A percentile compares a stretch with the other conserved stretches of the same genome.
Evolutionary conservation across 2,113 vertebrate genomes (phyloP).

Genomic region (Columba livia): DNA sequence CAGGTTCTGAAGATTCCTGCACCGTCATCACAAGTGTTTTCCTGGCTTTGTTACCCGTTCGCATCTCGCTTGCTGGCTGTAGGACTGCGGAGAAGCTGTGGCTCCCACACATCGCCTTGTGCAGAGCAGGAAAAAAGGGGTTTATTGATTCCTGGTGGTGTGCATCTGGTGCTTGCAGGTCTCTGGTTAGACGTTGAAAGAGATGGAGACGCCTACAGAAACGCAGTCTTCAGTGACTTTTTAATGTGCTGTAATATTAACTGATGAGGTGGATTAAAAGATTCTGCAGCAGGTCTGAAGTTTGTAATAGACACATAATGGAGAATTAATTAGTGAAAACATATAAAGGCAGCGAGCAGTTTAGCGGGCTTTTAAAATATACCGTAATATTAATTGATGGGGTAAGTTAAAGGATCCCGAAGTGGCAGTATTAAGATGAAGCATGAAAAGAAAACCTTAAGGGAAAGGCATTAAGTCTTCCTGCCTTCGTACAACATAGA

Average conservation of each 20-base stretch:
- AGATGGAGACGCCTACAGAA: not conserved
- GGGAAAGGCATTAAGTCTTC: not conserved
- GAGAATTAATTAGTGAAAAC: not conserved
- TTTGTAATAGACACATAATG: not conserved
- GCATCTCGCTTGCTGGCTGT: not conserved
- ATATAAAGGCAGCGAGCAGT: not conserved
- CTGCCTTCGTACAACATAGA: not conserved
- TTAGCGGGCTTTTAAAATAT: not conserved
- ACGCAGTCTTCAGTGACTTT: not conserved
- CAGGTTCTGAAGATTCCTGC: not conserved
- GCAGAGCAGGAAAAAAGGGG: not conserved
- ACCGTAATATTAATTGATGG: not conserved
- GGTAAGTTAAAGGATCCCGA: not conserved
- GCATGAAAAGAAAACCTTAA: not conserved
- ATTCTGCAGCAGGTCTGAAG: not conserved
- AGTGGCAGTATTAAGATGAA: not conserved
- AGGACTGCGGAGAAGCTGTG: not conserved
- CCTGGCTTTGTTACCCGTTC: not conserved
- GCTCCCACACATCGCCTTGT: fast-evolving
- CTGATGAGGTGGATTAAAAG: not conserved
- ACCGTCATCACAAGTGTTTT: not conserved
- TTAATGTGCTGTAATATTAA: not conserved
- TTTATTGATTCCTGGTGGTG: not conserved
- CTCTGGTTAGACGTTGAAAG: not conserved
- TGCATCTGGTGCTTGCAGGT: not conserved